A percentile compares a stretch with the other conserved stretches of the same genome.
Evolutionary conservation across 2,113 vertebrate species (phyloP).

Genomic region (Eupsittula cactorum): DNA sequence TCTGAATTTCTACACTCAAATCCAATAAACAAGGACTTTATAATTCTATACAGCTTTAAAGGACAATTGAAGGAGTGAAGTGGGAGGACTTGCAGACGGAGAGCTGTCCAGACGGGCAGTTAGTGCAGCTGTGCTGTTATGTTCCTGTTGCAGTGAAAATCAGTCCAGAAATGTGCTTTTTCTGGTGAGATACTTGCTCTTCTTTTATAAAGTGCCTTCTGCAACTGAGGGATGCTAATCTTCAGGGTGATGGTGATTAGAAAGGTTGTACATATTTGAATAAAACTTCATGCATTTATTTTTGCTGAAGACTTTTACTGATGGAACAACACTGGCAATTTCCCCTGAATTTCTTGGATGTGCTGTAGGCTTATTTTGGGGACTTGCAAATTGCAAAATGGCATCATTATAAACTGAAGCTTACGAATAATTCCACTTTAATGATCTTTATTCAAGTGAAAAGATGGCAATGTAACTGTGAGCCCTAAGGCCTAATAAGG

Average conservation of each 20-base stretch:
- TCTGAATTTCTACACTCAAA: neutral
- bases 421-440: neutral
- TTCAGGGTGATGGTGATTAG: neutral
- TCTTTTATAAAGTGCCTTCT: slow-evolving; percentile 22
- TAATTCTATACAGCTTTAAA: neutral
- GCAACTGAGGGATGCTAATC: neutral
- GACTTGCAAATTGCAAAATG: neutral
- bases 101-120: neutral
- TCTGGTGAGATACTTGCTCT: neutral
- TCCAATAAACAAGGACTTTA: neutral
- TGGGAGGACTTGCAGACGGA: neutral
- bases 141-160: neutral
- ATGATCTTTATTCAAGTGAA: neutral
- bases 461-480: neutral
- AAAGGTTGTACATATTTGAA: neutral
- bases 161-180: neutral
- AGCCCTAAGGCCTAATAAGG: neutral
- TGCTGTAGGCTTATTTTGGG: neutral
- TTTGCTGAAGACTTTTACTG: neutral
- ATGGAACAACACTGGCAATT: neutral
- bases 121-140: neutral
- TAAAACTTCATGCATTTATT: neutral
- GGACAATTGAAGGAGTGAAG: neutral
- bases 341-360: neutral
- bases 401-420: neutral